Percentiles rank a stretch among this genome's conserved stretches.
Evolutionary conservation across 2,113 vertebrate genomes (phyloP).

Genomic region (Rhinoderma darwinii): DNA sequence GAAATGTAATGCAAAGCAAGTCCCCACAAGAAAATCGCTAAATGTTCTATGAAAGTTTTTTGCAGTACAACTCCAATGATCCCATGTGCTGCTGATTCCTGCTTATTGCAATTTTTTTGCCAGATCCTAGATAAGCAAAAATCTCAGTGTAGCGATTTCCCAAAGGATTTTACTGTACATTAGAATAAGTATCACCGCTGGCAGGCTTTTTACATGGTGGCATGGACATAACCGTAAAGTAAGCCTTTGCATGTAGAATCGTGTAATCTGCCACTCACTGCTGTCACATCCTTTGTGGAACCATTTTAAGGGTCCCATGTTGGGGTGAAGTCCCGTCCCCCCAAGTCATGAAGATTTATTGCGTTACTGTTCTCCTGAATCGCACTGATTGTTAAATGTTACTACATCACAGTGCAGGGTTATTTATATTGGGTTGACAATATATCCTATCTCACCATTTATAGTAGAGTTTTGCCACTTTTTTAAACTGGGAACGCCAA

Average conservation of each 20-base stretch:
- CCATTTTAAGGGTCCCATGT: slow-evolving; percentile 28
- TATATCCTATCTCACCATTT: too few relatives aligned
- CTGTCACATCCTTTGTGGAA: not conserved
- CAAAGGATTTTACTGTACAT: not conserved
- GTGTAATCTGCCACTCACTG: not conserved
- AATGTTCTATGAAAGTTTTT: too few relatives aligned
- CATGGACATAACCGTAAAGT: not conserved
- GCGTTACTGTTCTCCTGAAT: not conserved
- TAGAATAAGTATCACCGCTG: not conserved
- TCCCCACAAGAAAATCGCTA: too few relatives aligned
- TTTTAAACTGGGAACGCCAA: too few relatives aligned
- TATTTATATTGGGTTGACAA: not conserved
- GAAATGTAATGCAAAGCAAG: too few relatives aligned
- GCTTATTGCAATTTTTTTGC: not conserved
- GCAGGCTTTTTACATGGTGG: too few relatives aligned
- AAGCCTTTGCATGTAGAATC: not conserved
- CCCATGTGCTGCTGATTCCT: too few relatives aligned
- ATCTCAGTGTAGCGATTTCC: not conserved
- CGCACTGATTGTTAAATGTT: not conserved
- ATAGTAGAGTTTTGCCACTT: too few relatives aligned
- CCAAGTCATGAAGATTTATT: not conserved
- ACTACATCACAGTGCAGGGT: not conserved
- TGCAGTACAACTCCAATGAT: too few relatives aligned
- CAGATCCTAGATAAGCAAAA: not conserved
- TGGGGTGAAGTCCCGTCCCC: not conserved